Conservation (phyloP, 2,888 invertebrate species). For the Amiota mariae region DNA sequence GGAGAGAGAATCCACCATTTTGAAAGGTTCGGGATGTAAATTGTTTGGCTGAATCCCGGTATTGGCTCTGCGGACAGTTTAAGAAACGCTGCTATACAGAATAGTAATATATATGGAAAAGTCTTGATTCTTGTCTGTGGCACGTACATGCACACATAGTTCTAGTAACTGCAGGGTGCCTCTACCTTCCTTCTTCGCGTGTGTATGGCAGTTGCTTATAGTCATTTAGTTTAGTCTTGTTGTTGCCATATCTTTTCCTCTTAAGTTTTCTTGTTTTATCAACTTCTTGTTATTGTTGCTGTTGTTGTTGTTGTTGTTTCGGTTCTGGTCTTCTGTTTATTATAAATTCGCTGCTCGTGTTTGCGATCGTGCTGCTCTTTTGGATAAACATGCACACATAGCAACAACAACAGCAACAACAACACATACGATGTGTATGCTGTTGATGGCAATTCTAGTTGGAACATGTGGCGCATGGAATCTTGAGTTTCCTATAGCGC, state of each 20-base stretch:
- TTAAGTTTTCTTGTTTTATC: background rate
- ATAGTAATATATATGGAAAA: too few species aligned
- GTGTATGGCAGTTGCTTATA: background rate
- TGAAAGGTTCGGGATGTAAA: too few species aligned
- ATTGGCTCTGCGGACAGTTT: too few species aligned
- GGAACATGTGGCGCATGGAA: slow-evolving; percentile 57
- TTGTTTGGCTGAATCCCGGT: too few species aligned
- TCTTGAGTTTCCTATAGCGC: slow-evolving; percentile 22
- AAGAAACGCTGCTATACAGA: too few species aligned
- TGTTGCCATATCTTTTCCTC: background rate
- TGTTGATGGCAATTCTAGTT: slow-evolving; percentile 5
- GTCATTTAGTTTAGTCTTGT: background rate
- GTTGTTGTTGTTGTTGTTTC: slow-evolving; percentile 3
- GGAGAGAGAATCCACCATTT: too few species aligned
- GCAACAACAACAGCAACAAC: slow-evolving; percentile 12
- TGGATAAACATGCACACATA: slow-evolving; percentile 43
- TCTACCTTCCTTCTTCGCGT: slow-evolving; percentile 31
- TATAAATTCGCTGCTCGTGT: slow-evolving; percentile 30
- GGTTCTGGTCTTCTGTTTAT: slow-evolving; percentile 21
- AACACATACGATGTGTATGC: background rate
- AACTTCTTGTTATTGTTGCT: slow-evolving; percentile 8
- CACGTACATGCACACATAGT: background rate
- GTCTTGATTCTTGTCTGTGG: background rate
- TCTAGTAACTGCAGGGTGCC: slow-evolving; percentile 62
- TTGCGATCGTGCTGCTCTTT: slow-evolving; percentile 44